Evolutionary conservation across 1,140 invertebrate species (phyloP), one percentile per base, ranked within the genome.

Genomic region (Adelges cooleyi): DNA sequence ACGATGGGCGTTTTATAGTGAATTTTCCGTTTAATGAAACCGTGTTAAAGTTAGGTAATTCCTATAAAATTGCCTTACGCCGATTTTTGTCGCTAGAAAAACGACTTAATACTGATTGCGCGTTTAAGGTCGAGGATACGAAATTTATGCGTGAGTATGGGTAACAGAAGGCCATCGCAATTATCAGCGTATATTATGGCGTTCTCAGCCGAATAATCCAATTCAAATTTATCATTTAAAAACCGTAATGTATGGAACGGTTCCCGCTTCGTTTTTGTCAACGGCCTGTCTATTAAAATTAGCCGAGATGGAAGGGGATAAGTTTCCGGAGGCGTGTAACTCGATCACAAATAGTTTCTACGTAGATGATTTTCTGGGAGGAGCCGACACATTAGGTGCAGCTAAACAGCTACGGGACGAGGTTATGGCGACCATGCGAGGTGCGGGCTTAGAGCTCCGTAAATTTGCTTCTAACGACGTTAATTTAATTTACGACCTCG

Each of bases 171-270:
- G 10, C 15, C 33, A 62, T 20, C 23, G 18, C 13, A 40, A 62
- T 2, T 42, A 27, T 18, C 54, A 62, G 38, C 15, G 22, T 4
- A 62, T 62, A 42, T 27, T 62, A 25, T 62, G 40, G 40, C 33
- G 54, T 5, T 25, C 18, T 0, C n/a, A 25, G 15, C 22, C 38
- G 2, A 38, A 62, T 13, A 4, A n/a, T 5, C 40, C 18, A 38
- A 27, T 62, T 27, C 22, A 40, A 17, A 42, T 62, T 42, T 62
- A 46, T 46, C 36, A 25, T 11, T 27, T 62, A 46, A 62, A 62
- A 23, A 62, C 54, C 33, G 17, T 62, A 9, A 62, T 40, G 23
- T 62, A 62, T 20, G 54, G 38, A 25, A n/a, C 38, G 9, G 13
- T 42, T 15, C 20, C 54, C 8, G 40, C 54, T 15, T 44, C 54